phyloP scores from a whole-genome alignment of 2,113 vertebrate species.

The human region GRCh38 chr6:38358001-38358500 shows the following conservation, averaged over 20 bases:
- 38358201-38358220: constrained; percentile 60
- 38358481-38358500: not conserved
- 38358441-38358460: constrained; percentile 38
- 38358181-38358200: constrained; percentile 33
- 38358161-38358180: constrained; percentile 38
- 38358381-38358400: constrained; percentile 64
- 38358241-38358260: constrained; percentile 27
- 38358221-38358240: not conserved
- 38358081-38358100: constrained; percentile 60
- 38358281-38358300: constrained; percentile 34
- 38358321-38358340: constrained; percentile 64
- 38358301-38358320: constrained; percentile 49
- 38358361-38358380: constrained; percentile 56
- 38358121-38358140: constrained; percentile 20
- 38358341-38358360: constrained; percentile 54
- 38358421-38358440: not conserved
- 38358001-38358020: constrained; percentile 46
- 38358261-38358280: constrained; percentile 65
- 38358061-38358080: constrained; percentile 61
- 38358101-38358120: constrained; percentile 60
- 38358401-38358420: constrained; percentile 62
- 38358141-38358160: constrained; percentile 68
- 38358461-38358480: constrained; percentile 48
- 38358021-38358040: not conserved
- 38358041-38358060: not conserved